A percentile compares a stretch with the other conserved stretches of the same genome.
Conservation (phyloP, 2,888 invertebrate genomes). For the Sminthurinus aureus region DNA sequence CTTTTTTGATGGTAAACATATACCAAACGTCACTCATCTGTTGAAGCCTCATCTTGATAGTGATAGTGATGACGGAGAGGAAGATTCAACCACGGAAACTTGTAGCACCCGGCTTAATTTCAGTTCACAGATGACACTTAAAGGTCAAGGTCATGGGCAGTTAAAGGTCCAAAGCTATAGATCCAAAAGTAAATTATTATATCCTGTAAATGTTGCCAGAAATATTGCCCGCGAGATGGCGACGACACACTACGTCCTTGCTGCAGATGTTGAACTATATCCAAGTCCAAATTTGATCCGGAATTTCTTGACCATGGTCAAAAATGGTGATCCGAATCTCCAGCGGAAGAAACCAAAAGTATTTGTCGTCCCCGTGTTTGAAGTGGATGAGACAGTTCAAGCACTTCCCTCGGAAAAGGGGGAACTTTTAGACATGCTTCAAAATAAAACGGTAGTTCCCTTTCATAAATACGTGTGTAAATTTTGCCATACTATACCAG, state of each 20-base stretch:
- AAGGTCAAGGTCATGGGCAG: not conserved
- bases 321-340: slow-evolving; percentile 66
- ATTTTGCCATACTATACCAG: slow-evolving; percentile 73
- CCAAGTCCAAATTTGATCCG: slow-evolving; percentile 83
- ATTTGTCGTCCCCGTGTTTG: slow-evolving; percentile 88
- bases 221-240: slow-evolving; percentile 87
- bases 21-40: slow-evolving; percentile 66
- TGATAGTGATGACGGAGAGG: not conserved
- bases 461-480: slow-evolving; percentile 91
- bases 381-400: slow-evolving; percentile 75
- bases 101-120: not conserved
- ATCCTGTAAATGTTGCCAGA: slow-evolving; percentile 89
- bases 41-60: not conserved
- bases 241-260: slow-evolving; percentile 81
- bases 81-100: not conserved
- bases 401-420: slow-evolving; percentile 78
- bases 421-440: slow-evolving; percentile 72
- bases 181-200: slow-evolving; percentile 70
- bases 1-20: slow-evolving; percentile 86
- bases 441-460: slow-evolving; percentile 80
- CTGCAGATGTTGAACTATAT: slow-evolving; percentile 90
- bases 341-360: slow-evolving; percentile 68
- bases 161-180: not conserved
- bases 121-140: not conserved
- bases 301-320: slow-evolving; percentile 85